phyloP scores from a whole-genome alignment of 2,797 vertebrate species.

The Sebastes cheni region DNA sequence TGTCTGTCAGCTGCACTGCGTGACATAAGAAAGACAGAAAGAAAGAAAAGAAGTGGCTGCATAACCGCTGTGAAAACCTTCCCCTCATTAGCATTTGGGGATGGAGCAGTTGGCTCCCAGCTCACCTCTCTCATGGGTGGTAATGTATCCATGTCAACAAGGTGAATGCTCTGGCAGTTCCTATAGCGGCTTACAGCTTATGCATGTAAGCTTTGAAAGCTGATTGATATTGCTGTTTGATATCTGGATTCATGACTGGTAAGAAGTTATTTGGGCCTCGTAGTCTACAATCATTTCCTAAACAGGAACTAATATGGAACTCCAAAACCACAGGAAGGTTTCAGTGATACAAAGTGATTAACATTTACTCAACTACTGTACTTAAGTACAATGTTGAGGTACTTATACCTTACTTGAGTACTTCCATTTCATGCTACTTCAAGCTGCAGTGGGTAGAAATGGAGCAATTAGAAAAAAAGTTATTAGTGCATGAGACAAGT shows the following conservation, averaged over 20 bases:
- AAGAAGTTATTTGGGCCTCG: background rate
- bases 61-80: background rate
- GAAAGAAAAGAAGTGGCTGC: background rate
- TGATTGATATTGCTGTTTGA: background rate
- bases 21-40: background rate
- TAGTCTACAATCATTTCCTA: background rate
- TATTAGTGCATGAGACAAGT: no score
- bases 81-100: background rate
- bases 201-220: background rate
- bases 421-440: no score
- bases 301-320: background rate
- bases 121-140: background rate
- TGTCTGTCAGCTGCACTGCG: background rate
- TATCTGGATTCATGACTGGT: background rate
- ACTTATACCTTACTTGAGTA: no score
- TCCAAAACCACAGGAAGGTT: background rate
- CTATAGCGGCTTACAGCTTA: no score
- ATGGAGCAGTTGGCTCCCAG: background rate
- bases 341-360: background rate
- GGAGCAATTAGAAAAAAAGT: no score
- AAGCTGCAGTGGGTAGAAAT: no score
- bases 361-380: background rate
- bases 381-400: background rate
- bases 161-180: background rate
- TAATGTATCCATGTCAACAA: background rate